phyloP scores from a whole-genome alignment of 2,888 invertebrate species.

The Chymomyza fuscimana region DNA sequence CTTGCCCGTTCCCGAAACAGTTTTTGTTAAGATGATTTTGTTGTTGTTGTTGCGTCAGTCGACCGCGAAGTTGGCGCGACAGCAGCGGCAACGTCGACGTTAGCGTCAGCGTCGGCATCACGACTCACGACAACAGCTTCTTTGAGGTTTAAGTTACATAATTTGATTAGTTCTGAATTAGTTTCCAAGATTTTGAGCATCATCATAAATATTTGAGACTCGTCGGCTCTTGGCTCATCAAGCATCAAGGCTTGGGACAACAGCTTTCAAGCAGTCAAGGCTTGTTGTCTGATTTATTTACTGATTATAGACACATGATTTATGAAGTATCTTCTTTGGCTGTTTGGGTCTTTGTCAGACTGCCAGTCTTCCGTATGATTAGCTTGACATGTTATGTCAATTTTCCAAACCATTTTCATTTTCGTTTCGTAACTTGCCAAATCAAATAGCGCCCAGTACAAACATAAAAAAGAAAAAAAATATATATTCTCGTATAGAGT shows the following conservation, averaged over 20 bases:
- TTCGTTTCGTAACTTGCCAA: slow-evolving; percentile 12
- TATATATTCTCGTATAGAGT: slow-evolving; percentile 20
- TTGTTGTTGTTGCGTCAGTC: slow-evolving; percentile 24
- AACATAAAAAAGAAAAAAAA: slow-evolving; percentile 10
- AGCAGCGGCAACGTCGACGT: neutral
- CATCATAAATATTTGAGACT: slow-evolving; percentile 69
- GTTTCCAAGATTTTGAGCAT: slow-evolving; percentile 48
- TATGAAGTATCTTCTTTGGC: slow-evolving; percentile 43
- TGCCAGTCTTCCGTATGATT: slow-evolving; percentile 59
- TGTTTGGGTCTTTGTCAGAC: neutral
- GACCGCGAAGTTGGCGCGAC: neutral
- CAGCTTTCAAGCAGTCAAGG: slow-evolving; percentile 8
- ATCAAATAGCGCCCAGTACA: slow-evolving; percentile 54
- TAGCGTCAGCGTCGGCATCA: neutral
- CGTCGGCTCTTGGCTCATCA: slow-evolving; percentile 16
- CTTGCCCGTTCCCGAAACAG: slow-evolving; percentile 37
- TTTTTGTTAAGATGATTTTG: slow-evolving; percentile 14
- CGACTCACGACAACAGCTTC: slow-evolving; percentile 18
- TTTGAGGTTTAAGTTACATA: slow-evolving; percentile 63
- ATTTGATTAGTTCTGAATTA: slow-evolving; percentile 66
- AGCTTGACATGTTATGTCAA: slow-evolving; percentile 69
- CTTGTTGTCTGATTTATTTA: slow-evolving; percentile 58
- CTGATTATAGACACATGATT: slow-evolving; percentile 68
- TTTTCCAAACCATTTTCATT: slow-evolving; percentile 69
- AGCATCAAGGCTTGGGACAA: slow-evolving; percentile 36